A percentile compares a stretch with the other conserved stretches of the same genome.
phyloP scores from a whole-genome alignment of 2,113 vertebrate genomes.

The Dendropsophus ebraccatus region DNA sequence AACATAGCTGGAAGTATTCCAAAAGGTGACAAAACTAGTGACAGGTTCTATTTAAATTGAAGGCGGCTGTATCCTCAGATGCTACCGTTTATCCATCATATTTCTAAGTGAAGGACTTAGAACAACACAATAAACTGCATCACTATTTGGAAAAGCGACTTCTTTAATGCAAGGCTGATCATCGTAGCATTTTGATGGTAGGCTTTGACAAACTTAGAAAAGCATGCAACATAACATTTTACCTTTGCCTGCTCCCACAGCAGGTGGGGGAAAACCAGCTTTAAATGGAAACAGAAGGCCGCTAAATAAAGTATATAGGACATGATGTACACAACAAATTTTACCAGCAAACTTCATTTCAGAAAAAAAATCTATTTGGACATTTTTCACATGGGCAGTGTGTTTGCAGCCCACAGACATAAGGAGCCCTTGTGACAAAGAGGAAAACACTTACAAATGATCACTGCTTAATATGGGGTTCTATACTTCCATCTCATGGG shows the following conservation, averaged over 20 bases:
- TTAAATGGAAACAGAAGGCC: conserved; percentile 79
- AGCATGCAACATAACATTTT: conserved; percentile 79
- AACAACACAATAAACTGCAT: not conserved
- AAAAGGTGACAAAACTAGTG: not conserved
- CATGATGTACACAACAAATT: conserved; percentile 30
- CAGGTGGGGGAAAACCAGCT: conserved; percentile 82
- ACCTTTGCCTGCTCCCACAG: conserved; percentile 91
- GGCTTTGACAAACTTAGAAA: conserved; percentile 73
- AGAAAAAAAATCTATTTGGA: not conserved
- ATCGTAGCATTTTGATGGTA: conserved; percentile 40
- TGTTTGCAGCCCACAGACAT: not conserved
- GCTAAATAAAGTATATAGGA: conserved; percentile 75
- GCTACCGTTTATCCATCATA: not conserved
- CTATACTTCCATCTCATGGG: too few relatives aligned
- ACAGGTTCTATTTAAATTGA: not conserved
- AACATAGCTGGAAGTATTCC: not conserved
- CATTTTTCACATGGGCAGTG: not conserved
- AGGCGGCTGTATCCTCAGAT: not conserved
- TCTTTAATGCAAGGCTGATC: not conserved
- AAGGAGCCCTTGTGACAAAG: not conserved
- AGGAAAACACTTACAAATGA: not conserved
- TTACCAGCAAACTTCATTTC: not conserved
- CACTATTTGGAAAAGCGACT: not conserved
- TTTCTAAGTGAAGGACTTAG: not conserved
- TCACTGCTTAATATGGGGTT: not conserved